A percentile compares a stretch with the other conserved stretches of the same genome.
Evolutionary conservation across 2,888 invertebrate genomes (phyloP).

Genomic region (Ecliptopera silaceata): DNA sequence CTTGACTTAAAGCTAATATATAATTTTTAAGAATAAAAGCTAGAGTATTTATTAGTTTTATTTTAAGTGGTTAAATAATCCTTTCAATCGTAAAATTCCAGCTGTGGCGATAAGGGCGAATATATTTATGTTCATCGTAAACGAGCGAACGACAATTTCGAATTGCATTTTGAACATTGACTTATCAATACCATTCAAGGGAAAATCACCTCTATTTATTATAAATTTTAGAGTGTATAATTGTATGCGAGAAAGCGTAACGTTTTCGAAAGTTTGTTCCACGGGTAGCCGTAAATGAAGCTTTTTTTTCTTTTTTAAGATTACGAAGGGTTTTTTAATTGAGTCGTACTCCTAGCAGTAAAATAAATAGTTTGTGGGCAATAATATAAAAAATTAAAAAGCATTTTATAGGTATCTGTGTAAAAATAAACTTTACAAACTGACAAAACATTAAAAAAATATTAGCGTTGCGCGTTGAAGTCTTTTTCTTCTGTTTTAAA

Average conservation of each 20-base stretch:
- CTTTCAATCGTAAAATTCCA: background rate
- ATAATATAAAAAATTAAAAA: background rate
- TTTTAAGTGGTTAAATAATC: background rate
- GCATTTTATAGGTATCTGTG: too few relatives aligned
- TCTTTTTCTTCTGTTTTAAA: conserved; percentile 37
- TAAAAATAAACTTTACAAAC: too few relatives aligned
- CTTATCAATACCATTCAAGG: background rate
- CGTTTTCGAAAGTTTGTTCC: conserved; percentile 14
- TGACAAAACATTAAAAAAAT: background rate
- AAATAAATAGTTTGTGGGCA: conserved; percentile 1
- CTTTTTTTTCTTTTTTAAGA: conserved; percentile 5
- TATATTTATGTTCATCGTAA: conserved; percentile 16
- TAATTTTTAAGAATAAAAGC: too few relatives aligned
- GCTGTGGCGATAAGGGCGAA: conserved; percentile 3
- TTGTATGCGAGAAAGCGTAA: background rate
- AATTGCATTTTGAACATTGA: conserved; percentile 13
- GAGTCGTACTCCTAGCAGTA: conserved; percentile 2
- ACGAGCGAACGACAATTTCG: conserved; percentile 16
- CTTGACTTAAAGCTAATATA: too few relatives aligned
- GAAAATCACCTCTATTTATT: background rate
- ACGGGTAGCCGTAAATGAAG: conserved; percentile 14
- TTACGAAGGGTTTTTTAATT: conserved; percentile 8
- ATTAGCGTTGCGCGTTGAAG: conserved; percentile 41
- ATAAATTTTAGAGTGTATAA: background rate
- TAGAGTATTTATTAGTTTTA: too few relatives aligned